Conservation (phyloP, 1,140 invertebrate genomes). For the Leptinotarsa defecta region DNA sequence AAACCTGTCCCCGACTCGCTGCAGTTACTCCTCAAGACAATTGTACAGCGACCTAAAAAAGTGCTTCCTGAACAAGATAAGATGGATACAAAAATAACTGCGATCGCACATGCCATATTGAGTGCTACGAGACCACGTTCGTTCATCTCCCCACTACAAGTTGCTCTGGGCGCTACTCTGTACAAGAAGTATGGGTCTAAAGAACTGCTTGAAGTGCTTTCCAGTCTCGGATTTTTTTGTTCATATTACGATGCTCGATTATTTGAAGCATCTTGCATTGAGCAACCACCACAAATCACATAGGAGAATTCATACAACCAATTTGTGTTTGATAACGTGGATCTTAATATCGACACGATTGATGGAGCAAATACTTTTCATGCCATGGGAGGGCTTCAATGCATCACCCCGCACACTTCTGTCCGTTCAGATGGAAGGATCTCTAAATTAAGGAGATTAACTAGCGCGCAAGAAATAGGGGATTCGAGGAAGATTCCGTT, state of each 20-base stretch:
- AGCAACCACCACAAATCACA: conserved; percentile 31
- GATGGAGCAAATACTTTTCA: conserved; percentile 41
- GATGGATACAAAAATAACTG: conserved; percentile 4
- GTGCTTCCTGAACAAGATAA: conserved; percentile 19
- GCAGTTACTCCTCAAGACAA: background rate
- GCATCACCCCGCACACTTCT: conserved; percentile 12
- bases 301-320: conserved; percentile 35
- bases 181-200: conserved; percentile 44
- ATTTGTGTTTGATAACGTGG: conserved; percentile 54
- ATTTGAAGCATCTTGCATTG: conserved; percentile 47
- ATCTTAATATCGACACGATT: conserved; percentile 46
- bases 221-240: conserved; percentile 31
- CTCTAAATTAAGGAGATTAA: conserved; percentile 19
- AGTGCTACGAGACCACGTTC: conserved; percentile 41
- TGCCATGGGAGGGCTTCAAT: conserved; percentile 33
- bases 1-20: conserved; percentile 42
- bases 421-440: background rate
- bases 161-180: conserved; percentile 36
- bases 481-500: conserved; percentile 11
- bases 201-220: conserved; percentile 39
- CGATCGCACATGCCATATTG: conserved; percentile 42
- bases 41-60: background rate
- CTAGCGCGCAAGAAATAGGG: conserved; percentile 14
- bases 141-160: conserved; percentile 42
- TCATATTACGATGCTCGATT: conserved; percentile 42